These are phyloP conservation scores for Volucella inflata DNA, from an alignment of 2,888 invertebrate species.

Conservation along the genomic window DNA sequence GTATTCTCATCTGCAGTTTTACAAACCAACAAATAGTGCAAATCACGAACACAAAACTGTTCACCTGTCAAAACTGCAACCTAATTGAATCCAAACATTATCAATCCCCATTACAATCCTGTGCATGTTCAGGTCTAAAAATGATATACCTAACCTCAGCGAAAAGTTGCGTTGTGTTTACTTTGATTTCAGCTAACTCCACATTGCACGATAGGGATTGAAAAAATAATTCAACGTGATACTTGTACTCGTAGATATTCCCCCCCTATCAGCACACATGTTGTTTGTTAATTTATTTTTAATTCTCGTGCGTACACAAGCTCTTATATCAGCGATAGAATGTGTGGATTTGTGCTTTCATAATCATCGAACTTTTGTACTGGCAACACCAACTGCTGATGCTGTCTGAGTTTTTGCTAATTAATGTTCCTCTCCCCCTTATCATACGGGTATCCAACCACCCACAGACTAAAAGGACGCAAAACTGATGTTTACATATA, in stretches of 20 bases:
- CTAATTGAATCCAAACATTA: conserved; percentile 46
- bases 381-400: conserved; percentile 58
- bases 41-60: too few species aligned
- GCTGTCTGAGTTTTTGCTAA: conserved; percentile 73
- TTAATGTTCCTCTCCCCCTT: conserved; percentile 47
- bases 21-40: too few species aligned
- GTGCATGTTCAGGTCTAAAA: conserved; percentile 6
- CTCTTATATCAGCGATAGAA: background rate
- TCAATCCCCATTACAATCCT: background rate
- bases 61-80: conserved; percentile 10
- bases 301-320: conserved; percentile 23
- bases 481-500: conserved; percentile 65
- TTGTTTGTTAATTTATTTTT: conserved; percentile 66
- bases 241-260: background rate
- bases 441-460: background rate
- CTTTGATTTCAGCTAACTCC: conserved; percentile 3
- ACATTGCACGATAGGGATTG: conserved; percentile 4
- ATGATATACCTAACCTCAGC: conserved; percentile 15
- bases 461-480: background rate
- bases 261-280: conserved; percentile 3
- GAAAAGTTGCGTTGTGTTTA: background rate
- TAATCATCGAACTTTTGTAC: conserved; percentile 50
- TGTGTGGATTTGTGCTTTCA: background rate
- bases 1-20: too few species aligned
- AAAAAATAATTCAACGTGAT: conserved; percentile 30